phyloP scores from a whole-genome alignment of 2,888 invertebrate genomes.

The Leuctra nigra region DNA sequence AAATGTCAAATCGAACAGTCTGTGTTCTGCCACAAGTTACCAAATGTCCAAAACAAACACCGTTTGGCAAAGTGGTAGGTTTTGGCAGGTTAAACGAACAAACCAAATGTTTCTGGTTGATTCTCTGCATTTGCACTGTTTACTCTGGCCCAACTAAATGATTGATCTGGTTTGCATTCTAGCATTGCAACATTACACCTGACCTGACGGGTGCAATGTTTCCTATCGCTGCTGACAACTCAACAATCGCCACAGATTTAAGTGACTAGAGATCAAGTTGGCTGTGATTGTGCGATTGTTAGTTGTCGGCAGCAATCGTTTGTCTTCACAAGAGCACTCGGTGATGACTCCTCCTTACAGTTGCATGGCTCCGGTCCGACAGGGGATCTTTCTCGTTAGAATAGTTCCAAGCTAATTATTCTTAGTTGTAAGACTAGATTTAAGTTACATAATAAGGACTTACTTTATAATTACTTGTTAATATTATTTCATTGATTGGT shows the following conservation, averaged over 20 bases:
- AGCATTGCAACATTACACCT: slow-evolving; percentile 28
- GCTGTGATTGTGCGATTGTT: background rate
- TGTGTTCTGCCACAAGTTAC: too few species aligned
- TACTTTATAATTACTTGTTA: background rate
- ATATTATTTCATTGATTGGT: too few species aligned
- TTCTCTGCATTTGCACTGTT: slow-evolving; percentile 21
- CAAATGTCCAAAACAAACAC: too few species aligned
- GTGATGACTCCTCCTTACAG: slow-evolving; percentile 26
- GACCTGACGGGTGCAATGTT: slow-evolving; percentile 22
- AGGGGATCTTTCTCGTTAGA: slow-evolving; percentile 26
- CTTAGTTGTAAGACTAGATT: slow-evolving; percentile 22
- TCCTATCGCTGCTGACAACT: slow-evolving; percentile 21
- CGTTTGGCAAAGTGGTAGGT: too few species aligned
- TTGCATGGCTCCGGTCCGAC: slow-evolving; percentile 26
- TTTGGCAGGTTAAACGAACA: too few species aligned
- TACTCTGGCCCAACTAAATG: slow-evolving; percentile 26
- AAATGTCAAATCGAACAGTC: too few species aligned
- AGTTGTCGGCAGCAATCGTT: slow-evolving; percentile 22
- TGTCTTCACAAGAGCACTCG: slow-evolving; percentile 27
- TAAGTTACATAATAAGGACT: slow-evolving; percentile 25
- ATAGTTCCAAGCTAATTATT: slow-evolving; percentile 24
- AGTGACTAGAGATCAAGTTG: background rate
- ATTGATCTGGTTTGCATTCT: slow-evolving; percentile 29
- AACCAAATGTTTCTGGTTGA: too few species aligned
- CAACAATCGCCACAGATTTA: background rate